Percentiles rank a stretch among this genome's conserved stretches.
These are phyloP conservation scores for Acrobasis suavella DNA, from an alignment of 2,888 invertebrate genomes.

Conservation along the genomic window DNA sequence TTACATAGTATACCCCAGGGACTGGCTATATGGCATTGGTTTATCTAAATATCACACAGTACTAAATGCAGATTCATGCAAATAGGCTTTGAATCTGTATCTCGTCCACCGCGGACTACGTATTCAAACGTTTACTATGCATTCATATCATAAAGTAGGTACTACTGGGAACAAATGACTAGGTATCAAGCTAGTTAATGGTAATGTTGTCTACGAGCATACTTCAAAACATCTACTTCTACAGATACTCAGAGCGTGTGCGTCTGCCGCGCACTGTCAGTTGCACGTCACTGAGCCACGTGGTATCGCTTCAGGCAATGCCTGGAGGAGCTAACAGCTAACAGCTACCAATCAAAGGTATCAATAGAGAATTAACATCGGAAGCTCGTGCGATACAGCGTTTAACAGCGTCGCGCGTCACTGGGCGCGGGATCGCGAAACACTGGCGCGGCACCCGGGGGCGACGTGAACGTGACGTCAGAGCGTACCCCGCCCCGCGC, in stretches of 20 bases:
- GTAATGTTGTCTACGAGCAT: conserved; percentile 9
- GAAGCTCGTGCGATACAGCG: conserved; percentile 68
- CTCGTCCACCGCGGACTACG: neutral
- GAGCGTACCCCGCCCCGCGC: conserved; percentile 68
- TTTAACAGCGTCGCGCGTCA: conserved; percentile 71
- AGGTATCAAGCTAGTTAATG: neutral
- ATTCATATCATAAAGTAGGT: neutral
- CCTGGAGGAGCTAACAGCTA: neutral
- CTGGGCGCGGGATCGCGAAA: conserved; percentile 74
- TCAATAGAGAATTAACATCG: conserved; percentile 67
- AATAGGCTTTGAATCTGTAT: conserved; percentile 8
- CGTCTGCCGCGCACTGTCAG: conserved; percentile 17
- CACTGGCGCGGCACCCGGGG: conserved; percentile 75
- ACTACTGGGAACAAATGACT: neutral
- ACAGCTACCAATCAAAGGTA: conserved; percentile 41
- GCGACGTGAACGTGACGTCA: conserved; percentile 70
- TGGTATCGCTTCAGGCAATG: conserved; percentile 5
- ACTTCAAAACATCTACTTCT: conserved; percentile 11
- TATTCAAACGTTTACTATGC: neutral
- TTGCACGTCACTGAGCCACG: conserved; percentile 24
- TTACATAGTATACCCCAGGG: neutral
- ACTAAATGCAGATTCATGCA: conserved; percentile 10
- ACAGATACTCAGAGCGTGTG: conserved; percentile 12
- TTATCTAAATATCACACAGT: neutral
- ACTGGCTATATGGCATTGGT: neutral